Evolutionary conservation across 2,888 invertebrate genomes (phyloP).

Genomic region (Saturnia japonica): DNA sequence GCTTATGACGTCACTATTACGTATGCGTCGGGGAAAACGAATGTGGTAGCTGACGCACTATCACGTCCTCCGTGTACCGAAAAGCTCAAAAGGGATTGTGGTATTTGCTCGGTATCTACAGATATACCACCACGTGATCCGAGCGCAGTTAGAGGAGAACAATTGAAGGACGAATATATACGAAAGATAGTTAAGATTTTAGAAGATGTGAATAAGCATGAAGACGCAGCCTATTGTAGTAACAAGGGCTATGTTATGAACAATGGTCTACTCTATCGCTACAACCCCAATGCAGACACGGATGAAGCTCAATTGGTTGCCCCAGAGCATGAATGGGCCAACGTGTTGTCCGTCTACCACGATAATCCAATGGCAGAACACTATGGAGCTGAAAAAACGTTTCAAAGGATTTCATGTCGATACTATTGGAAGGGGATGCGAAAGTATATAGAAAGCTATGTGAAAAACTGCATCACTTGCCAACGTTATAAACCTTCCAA

Average conservation of each 20-base stretch:
- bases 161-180: constrained; percentile 2
- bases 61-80: too few species aligned
- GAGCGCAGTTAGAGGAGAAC: neutral
- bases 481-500: constrained; percentile 31
- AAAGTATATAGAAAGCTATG: constrained; percentile 27
- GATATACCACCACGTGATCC: neutral
- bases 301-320: constrained; percentile 6
- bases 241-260: constrained; percentile 5
- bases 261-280: constrained; percentile 5
- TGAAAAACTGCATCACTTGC: constrained; percentile 39
- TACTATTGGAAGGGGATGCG: constrained; percentile 30
- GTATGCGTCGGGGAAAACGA: too few species aligned
- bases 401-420: constrained; percentile 18
- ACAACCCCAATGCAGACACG: neutral
- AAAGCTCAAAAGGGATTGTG: too few species aligned
- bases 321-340: constrained; percentile 4
- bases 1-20: too few species aligned
- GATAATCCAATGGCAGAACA: constrained; percentile 5
- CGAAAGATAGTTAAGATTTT: neutral
- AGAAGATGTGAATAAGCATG: too few species aligned
- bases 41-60: too few species aligned
- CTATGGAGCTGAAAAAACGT: constrained; percentile 1
- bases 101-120: too few species aligned
- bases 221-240: constrained; percentile 11
- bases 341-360: neutral